These are phyloP conservation scores for Sthenelais limicola DNA, from an alignment of 2,888 invertebrate genomes.

Conservation along the genomic window DNA sequence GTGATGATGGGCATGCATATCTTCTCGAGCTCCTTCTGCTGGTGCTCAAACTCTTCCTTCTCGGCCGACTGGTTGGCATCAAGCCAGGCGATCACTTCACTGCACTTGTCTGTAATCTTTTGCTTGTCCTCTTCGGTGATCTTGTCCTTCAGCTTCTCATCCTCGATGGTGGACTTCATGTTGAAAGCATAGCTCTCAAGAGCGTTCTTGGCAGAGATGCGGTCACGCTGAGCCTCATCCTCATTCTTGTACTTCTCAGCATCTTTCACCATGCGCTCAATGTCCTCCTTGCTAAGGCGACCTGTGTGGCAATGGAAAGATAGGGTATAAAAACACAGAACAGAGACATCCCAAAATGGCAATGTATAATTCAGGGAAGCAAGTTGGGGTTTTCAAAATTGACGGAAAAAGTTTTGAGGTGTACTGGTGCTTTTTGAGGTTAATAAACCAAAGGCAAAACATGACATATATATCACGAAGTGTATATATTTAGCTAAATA, in stretches of 20 bases:
- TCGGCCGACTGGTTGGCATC: conserved; percentile 79
- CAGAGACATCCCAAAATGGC: too few species aligned
- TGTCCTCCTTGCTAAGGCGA: conserved; percentile 92
- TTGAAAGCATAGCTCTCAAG: conserved; percentile 90
- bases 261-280: conserved; percentile 91
- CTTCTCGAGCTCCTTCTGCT: conserved; percentile 93
- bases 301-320: conserved; percentile 54
- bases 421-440: too few species aligned
- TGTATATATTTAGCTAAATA: too few species aligned
- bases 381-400: too few species aligned
- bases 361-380: too few species aligned
- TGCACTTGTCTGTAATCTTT: conserved; percentile 87
- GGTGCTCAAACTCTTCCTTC: conserved; percentile 94
- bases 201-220: conserved; percentile 81
- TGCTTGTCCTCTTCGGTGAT: conserved; percentile 87
- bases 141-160: conserved; percentile 94
- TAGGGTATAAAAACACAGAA: too few species aligned
- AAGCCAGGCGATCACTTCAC: conserved; percentile 76
- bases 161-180: conserved; percentile 92
- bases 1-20: conserved; percentile 96
- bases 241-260: conserved; percentile 89
- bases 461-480: too few species aligned
- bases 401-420: too few species aligned
- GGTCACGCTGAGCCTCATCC: conserved; percentile 77
- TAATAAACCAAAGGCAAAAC: too few species aligned